phyloP scores from a whole-genome alignment of 2,888 invertebrate species.

The Anodontia alba region DNA sequence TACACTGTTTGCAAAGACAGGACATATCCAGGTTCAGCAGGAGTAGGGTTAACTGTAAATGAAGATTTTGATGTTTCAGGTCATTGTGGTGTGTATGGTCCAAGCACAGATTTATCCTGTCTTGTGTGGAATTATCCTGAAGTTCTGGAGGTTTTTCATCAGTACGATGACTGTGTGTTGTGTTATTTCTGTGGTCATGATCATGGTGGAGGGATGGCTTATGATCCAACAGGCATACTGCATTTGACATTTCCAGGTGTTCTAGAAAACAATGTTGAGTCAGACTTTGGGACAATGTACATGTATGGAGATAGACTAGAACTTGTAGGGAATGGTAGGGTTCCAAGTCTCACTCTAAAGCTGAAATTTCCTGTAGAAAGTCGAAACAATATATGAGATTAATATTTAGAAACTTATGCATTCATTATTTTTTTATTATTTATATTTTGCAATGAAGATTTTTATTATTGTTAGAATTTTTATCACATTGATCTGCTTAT shows the following conservation, averaged over 20 bases:
- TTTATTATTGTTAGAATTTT: too few relatives aligned
- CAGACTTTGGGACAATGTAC: conserved; percentile 78
- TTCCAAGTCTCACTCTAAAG: conserved; percentile 49
- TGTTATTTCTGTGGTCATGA: conserved; percentile 84
- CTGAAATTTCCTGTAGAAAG: conserved; percentile 40
- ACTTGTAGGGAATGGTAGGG: conserved; percentile 75
- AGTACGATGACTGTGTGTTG: conserved; percentile 76
- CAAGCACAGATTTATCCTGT: conserved; percentile 67
- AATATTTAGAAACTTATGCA: neutral
- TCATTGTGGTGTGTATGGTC: conserved; percentile 78
- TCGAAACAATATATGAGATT: neutral
- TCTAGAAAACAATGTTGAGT: conserved; percentile 79
- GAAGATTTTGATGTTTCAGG: too few relatives aligned
- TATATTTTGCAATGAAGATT: too few relatives aligned
- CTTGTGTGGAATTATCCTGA: conserved; percentile 84
- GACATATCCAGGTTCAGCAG: too few relatives aligned
- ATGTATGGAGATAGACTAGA: conserved; percentile 72
- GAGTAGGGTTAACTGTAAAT: too few relatives aligned
- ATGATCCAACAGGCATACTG: conserved; percentile 80
- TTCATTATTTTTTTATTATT: too few relatives aligned
- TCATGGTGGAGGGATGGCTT: conserved; percentile 80
- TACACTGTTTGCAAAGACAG: too few relatives aligned
- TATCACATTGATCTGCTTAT: too few relatives aligned
- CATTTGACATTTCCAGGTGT: conserved; percentile 83
- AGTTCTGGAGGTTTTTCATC: conserved; percentile 77